Evolutionary conservation across 2,888 invertebrate genomes (phyloP), one percentile per base, ranked within the genome.

Genomic region (Drosophila setosimentum): DNA sequence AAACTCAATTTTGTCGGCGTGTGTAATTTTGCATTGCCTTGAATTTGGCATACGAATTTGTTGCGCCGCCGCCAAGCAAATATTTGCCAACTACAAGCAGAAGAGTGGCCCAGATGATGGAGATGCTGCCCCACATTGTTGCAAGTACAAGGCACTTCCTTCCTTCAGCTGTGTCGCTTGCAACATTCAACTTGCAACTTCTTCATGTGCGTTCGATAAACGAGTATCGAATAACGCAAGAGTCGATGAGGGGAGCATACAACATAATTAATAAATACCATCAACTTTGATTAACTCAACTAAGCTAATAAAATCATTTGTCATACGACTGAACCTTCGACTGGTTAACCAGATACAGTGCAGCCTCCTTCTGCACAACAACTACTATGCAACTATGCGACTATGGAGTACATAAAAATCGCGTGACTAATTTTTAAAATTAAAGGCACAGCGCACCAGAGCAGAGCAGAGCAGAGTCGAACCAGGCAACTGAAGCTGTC

Each of bases 301-400:
- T 87, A 89, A 87, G 84, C 88, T 91, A 91, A 90, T 91, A 86
- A 91, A 90, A 91, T 90, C 91, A 91, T 90, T 90, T 90, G 90
- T 89, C 91, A 88, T 91, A 84, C 81, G 80, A 78, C 76, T 76
- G 90, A 82, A 79, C 84, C 89, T 76, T 76, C 79, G 83, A 82
- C 89, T 89, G 87, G 89, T 84, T 87, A 89, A 71, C 80, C 87
- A 60, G 71, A 67, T 54, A 64, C 65, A 58, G 40, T 55, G 55
- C 57, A 30, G 40, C 49, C 64, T 69, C 59, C 68, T 53, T 40
- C 53, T 18, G 29, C 66, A 29, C 27, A 18, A 27, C 49, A 63
- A 33, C 42, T 42, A 49, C 59, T 45, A 45, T 45, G 45, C 45
- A 21, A 45, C 45, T 45, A 45, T 45, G 45, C 45, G 45, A 37